Conservation (phyloP, 2,888 invertebrate genomes). For the Sipha maydis region DNA sequence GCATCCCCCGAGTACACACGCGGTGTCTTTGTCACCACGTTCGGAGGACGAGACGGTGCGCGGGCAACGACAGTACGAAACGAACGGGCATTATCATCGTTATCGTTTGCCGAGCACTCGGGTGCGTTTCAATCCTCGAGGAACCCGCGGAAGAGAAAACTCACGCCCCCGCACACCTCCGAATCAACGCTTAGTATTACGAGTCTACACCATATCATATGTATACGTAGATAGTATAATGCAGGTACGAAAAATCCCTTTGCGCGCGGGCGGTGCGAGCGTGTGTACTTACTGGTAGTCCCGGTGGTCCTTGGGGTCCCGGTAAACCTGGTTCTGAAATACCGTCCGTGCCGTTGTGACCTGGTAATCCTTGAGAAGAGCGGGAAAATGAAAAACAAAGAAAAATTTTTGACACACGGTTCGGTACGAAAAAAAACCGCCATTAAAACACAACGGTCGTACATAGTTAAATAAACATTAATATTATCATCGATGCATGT, state of each 20-base stretch:
- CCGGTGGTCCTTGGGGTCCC: conserved; percentile 90
- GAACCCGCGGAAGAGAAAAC: too few species aligned
- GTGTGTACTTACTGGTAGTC: conserved; percentile 75
- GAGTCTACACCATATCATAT: neutral
- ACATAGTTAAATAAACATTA: too few species aligned
- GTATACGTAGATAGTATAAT: neutral
- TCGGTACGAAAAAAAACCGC: too few species aligned
- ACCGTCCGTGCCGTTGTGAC: conserved; percentile 80
- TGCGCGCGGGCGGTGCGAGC: neutral
- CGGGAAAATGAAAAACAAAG: conserved; percentile 32
- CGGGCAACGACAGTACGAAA: too few species aligned
- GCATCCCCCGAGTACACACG: too few species aligned
- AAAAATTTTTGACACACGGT: too few species aligned
- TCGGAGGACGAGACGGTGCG: too few species aligned
- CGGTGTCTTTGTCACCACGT: too few species aligned
- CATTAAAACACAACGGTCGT: too few species aligned
- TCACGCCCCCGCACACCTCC: too few species aligned
- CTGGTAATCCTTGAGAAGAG: conserved; percentile 73
- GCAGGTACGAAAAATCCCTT: neutral
- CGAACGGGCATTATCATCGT: neutral
- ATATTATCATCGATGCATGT: neutral
- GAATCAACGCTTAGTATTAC: neutral
- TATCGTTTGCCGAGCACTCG: neutral
- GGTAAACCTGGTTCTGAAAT: conserved; percentile 69
- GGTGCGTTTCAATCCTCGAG: neutral